Conservation (phyloP, 2,888 invertebrate species). For the Cryptocheilus praepositus region DNA sequence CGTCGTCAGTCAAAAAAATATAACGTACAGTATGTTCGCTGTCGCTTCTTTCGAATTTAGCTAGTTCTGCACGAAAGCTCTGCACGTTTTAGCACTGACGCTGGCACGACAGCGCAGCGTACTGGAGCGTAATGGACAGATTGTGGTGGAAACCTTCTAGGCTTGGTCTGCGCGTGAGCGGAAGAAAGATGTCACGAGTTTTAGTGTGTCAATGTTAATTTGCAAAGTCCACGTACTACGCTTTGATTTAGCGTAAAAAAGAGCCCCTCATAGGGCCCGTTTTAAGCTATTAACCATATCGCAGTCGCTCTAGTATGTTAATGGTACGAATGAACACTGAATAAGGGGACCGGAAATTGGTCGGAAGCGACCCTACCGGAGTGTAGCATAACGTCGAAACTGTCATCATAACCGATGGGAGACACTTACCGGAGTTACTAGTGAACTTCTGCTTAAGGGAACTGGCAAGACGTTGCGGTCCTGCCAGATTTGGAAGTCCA, state of each 20-base stretch:
- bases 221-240: slow-evolving; percentile 6
- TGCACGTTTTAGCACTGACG: too few relatives aligned
- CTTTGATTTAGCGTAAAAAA: slow-evolving; percentile 37
- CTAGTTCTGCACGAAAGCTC: too few relatives aligned
- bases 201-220: too few relatives aligned
- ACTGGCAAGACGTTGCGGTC: slow-evolving; percentile 73
- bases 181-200: too few relatives aligned
- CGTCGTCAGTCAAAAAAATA: slow-evolving; percentile 19
- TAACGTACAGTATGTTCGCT: neutral
- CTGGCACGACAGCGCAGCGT: too few relatives aligned
- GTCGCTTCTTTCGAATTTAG: too few relatives aligned
- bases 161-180: too few relatives aligned
- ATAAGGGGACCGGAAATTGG: slow-evolving; percentile 37
- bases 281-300: slow-evolving; percentile 33
- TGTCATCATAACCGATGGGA: slow-evolving; percentile 12
- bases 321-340: slow-evolving; percentile 36
- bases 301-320: slow-evolving; percentile 42
- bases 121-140: too few relatives aligned
- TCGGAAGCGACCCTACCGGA: slow-evolving; percentile 42
- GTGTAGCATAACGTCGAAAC: neutral
- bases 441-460: slow-evolving; percentile 72
- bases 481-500: slow-evolving; percentile 72
- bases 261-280: slow-evolving; percentile 54
- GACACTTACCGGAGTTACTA: slow-evolving; percentile 71
- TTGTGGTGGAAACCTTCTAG: too few relatives aligned